phyloP scores from a whole-genome alignment of 2,113 vertebrate genomes.

The Ifrita kowaldi region DNA sequence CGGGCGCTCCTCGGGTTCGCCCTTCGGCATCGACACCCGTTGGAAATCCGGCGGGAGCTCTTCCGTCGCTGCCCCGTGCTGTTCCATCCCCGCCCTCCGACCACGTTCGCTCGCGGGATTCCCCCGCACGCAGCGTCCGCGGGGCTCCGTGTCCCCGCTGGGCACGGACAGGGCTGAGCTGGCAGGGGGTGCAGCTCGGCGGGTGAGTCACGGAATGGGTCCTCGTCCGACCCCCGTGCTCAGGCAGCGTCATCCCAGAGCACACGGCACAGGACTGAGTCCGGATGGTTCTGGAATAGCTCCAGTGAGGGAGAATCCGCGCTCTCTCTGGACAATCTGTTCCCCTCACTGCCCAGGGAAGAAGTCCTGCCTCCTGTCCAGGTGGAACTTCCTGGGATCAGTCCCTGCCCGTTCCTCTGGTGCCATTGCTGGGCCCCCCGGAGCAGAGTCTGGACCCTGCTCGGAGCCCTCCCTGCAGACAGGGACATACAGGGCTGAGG shows the following conservation, averaged over 20 bases:
- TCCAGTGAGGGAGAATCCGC: not conserved
- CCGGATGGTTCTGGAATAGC: not conserved
- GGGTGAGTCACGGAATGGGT: too few species aligned
- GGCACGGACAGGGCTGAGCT: accelerated
- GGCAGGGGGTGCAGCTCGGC: too few species aligned
- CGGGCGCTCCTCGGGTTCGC: not conserved
- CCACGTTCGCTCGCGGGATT: accelerated
- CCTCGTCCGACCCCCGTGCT: not conserved
- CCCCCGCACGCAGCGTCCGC: accelerated
- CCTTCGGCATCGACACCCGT: not conserved
- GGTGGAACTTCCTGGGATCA: not conserved
- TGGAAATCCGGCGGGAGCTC: not conserved
- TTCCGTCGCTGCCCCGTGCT: not conserved
- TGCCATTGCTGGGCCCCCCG: not conserved
- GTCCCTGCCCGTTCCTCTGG: not conserved
- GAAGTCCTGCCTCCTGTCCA: not conserved
- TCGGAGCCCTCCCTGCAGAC: not conserved
- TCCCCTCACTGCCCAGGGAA: not conserved
- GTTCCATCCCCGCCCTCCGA: accelerated
- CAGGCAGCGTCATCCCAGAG: not conserved
- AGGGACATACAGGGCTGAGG: not conserved
- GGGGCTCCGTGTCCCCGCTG: accelerated
- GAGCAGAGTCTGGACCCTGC: not conserved
- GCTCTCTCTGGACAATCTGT: not conserved
- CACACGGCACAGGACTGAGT: too few species aligned